phyloP scores from a whole-genome alignment of 2,888 invertebrate species.

The Empis stercorea region DNA sequence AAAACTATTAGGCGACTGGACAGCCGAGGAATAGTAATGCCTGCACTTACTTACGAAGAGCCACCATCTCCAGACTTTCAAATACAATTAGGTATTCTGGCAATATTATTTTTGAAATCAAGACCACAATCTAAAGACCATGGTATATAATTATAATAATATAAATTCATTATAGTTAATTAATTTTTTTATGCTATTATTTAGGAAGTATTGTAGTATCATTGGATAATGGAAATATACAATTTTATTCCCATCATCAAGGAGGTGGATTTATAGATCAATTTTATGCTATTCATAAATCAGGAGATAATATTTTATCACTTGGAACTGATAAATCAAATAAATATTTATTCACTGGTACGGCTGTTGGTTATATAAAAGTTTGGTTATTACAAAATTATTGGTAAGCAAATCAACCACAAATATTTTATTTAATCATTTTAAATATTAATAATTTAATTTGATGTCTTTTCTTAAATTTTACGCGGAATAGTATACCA shows the following conservation, averaged over 20 bases:
- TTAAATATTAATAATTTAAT: no score
- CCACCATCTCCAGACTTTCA: no score
- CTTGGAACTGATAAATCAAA: conserved; percentile 59
- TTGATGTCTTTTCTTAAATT: no score
- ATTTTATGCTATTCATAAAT: conserved; percentile 55
- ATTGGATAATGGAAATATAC: conserved; percentile 60
- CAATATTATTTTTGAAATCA: conserved; percentile 51
- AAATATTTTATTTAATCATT: no score
- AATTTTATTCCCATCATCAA: conserved; percentile 71
- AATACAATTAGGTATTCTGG: conserved; percentile 49
- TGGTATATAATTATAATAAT: no score
- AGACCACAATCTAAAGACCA: conserved; percentile 41
- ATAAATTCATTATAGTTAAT: no score
- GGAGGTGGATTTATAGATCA: conserved; percentile 56
- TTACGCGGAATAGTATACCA: conserved; percentile 29
- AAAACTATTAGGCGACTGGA: no score
- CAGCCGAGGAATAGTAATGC: no score
- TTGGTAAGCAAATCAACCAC: conserved; percentile 31
- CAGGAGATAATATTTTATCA: conserved; percentile 44
- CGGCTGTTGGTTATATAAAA: conserved; percentile 63
- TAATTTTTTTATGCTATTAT: not conserved
- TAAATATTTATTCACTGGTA: conserved; percentile 58
- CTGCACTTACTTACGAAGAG: no score
- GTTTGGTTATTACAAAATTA: conserved; percentile 64
- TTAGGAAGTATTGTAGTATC: conserved; percentile 57